Evolutionary conservation across 2,888 invertebrate genomes (phyloP), one percentile per base, ranked within the genome.

Genomic region (Stomorhina lunata): DNA sequence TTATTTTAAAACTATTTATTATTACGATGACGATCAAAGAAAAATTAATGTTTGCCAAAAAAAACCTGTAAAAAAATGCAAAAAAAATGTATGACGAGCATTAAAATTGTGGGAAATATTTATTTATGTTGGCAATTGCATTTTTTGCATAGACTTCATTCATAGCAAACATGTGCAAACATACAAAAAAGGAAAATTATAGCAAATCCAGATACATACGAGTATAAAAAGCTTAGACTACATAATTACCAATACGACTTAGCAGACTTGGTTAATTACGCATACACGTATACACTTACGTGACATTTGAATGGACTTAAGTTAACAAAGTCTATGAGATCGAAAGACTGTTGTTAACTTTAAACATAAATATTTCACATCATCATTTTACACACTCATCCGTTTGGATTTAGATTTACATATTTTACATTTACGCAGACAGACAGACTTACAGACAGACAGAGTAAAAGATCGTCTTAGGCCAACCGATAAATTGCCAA

Each of bases 41-140:
- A 34, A 57, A 40, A 76, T 57, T 53, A 61, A 40, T 50, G 68
- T 57, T 73, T 73, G 61, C 43, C 80, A 59, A 40, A 45, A 48
- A 29, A 53, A 27, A 17, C 20, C 59, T 73, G 4, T 7, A n/a
- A 45, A 9, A 34, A 17, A 34, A n/a, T 55, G 10, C 32, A 45
- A 40, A 69, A 57, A 32, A 57, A 20, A 20, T 4, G n/a, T 22
- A 59, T 4, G 45, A 7, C 17, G 10, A 15, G 5, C 12, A 22
- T n/a, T 20, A 25, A 12, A 34, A 53, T 53, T 71, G 66, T 81
- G 81, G 81, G 81, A 81, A 81, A 72, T 72, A n/a, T n/a, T n/a
- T n/a, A n/a, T n/a, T n/a, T n/a, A 59, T 61, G 59, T 72, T 77
- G 77, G 59, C 66, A 81, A 61, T 48, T 81, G 66, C 66, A 77